Percentiles rank a stretch among this genome's conserved stretches.
Conservation (phyloP, 2,797 vertebrate species). For the Sparidentex hasta region DNA sequence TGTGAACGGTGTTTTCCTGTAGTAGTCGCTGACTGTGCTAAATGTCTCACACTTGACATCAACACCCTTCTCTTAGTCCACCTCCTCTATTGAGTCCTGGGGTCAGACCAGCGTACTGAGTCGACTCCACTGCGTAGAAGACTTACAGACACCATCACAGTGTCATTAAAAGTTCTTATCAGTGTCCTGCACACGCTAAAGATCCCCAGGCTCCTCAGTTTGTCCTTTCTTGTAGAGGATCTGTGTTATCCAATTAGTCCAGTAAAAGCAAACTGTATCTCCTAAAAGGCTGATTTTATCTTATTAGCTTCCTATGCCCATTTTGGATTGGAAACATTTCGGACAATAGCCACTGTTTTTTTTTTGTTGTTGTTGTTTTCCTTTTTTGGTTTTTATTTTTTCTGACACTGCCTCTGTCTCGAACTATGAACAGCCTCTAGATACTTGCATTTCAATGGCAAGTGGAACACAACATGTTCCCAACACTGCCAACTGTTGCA, state of each 20-base stretch:
- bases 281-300: not conserved
- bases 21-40: not conserved
- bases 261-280: not conserved
- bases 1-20: not conserved
- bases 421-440: conserved; percentile 36
- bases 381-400: conserved; percentile 3
- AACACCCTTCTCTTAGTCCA: too few species aligned
- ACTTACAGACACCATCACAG: too few species aligned
- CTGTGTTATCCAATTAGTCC: too few species aligned
- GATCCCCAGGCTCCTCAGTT: too few species aligned
- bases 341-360: not conserved
- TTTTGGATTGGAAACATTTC: not conserved
- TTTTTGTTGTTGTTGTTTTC: not conserved
- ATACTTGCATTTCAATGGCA: conserved; percentile 19
- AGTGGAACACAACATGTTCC: conserved; percentile 33
- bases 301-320: not conserved
- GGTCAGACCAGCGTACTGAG: too few species aligned
- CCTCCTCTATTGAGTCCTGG: too few species aligned
- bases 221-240: too few species aligned
- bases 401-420: conserved; percentile 21
- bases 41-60: not conserved
- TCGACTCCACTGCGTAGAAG: too few species aligned
- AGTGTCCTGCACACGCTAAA: too few species aligned
- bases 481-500: conserved; percentile 12
- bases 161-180: too few species aligned